Conservation (phyloP, 2,797 vertebrate genomes). For the Staurois parvus region DNA sequence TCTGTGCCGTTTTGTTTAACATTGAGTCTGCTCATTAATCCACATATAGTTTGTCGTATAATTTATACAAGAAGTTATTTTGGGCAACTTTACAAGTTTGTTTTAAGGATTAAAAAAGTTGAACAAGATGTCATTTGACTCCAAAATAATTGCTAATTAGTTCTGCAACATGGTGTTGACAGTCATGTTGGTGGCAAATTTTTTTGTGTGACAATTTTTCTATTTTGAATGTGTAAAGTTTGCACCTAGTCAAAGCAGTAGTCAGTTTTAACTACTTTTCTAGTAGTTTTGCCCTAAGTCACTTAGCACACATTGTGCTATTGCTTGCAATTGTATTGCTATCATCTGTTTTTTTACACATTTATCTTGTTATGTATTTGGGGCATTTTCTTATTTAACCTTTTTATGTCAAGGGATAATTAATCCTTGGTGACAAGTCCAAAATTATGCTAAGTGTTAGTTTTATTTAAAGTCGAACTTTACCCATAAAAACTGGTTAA, state of each 20-base stretch:
- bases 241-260: slow-evolving; percentile 47
- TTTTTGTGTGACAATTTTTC: slow-evolving; percentile 42
- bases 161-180: slow-evolving; percentile 39
- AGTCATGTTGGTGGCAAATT: slow-evolving; percentile 43
- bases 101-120: slow-evolving; percentile 25
- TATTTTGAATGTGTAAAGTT: slow-evolving; percentile 53
- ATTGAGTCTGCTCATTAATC: not conserved
- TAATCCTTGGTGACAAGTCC: no score
- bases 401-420: not conserved
- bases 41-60: not conserved
- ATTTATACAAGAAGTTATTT: not conserved
- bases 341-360: not conserved
- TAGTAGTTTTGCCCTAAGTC: slow-evolving; percentile 16
- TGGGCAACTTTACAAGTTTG: not conserved
- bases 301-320: slow-evolving; percentile 14
- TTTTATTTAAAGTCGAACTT: no score
- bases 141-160: slow-evolving; percentile 51
- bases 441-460: not conserved
- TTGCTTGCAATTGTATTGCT: slow-evolving; percentile 10
- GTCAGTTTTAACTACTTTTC: slow-evolving; percentile 24
- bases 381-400: not conserved
- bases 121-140: not conserved
- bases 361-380: not conserved
- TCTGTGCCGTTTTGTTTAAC: not conserved
- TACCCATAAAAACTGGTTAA: no score